These are phyloP conservation scores for Drosophila subpulchrella DNA, from an alignment of 1,140 invertebrate species.

Conservation along the genomic window DNA sequence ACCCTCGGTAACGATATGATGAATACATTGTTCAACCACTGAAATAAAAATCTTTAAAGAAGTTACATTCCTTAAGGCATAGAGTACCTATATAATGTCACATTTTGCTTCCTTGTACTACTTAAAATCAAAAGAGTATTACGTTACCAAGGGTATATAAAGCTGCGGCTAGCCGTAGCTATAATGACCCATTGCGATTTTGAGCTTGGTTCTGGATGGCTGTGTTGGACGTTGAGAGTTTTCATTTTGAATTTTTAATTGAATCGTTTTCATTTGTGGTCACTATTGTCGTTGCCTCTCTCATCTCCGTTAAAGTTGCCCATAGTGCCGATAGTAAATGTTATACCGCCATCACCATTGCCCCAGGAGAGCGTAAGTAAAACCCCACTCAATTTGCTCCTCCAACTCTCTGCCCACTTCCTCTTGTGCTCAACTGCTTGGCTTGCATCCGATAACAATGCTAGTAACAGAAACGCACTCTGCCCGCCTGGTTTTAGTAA, in stretches of 20 bases:
- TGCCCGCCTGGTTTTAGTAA: conserved; percentile 18
- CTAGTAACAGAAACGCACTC: conserved; percentile 42
- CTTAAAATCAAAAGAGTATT: no score
- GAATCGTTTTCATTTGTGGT: conserved; percentile 72
- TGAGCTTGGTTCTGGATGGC: conserved; percentile 28
- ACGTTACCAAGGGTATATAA: conserved; percentile 4
- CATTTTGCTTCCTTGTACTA: no score
- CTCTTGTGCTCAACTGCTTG: conserved; percentile 28
- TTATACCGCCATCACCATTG: conserved; percentile 75
- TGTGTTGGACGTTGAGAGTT: conserved; percentile 44
- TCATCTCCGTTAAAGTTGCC: conserved; percentile 76
- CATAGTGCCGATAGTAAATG: conserved; percentile 79
- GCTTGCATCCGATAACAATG: conserved; percentile 46
- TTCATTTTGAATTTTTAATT: conserved; percentile 64
- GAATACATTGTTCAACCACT: no score
- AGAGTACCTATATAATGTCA: no score
- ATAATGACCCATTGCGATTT: conserved; percentile 7
- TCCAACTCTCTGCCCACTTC: conserved; percentile 23
- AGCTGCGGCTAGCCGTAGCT: conserved; percentile 17
- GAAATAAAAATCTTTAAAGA: no score
- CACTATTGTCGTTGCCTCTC: conserved; percentile 58
- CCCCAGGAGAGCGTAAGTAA: conserved; percentile 79
- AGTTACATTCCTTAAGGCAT: no score
- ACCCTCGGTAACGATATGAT: no score
- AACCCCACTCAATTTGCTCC: conserved; percentile 38